Base-by-base conservation (phyloP, 2,797 vertebrate species). In the Melanogrammus aeglefinus region DNA sequence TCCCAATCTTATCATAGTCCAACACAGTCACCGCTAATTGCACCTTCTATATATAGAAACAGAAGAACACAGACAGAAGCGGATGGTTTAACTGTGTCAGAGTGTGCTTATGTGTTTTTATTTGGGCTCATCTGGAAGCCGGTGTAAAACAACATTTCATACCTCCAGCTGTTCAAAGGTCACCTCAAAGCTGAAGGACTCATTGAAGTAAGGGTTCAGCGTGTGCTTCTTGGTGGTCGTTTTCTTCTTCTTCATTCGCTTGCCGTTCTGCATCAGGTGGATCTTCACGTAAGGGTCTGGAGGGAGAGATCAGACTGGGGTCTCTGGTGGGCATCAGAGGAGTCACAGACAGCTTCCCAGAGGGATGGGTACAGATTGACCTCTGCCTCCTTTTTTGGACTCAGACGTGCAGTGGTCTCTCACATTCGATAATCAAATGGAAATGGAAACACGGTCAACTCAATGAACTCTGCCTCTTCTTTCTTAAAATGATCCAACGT, bases 1-100 rank as follows among this genome's bases (percentile, higher is more conserved):
- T 99, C 87, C 98, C 98, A 84, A 99, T 99, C 96, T 99, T 99
- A 94, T 99, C 98, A 89, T 99, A 99, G 95, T 99, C 98, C 94
- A 99, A 93, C 90, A 98, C 98, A 82, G 97, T 99, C 89, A 98
- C 96, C 82, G 96, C 96, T 88, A 99, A 86, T 92, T 99, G 97
- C 88, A 98, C 96, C 93, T 98, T 99, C 97, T 99, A 80, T 75
- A 1, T 89, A 84, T 18, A 6, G 75, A 73, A 79, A 80, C 10
- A 79, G 29, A 75, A 24, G 80, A 3, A 82, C 1, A 81, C 63
- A 74, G 21, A 70, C 72, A 44, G 71, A 47, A 0, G 76, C 10
- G 9, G 44, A 51, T n/a, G 27, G 71, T 39, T 24, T 69, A 69
- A 27, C 63, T 13, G 24, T 27, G 63, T 57, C 18, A 6, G 51